Evolutionary conservation across 2,113 vertebrate genomes (phyloP), one percentile per base, ranked within the genome.

Genomic region (Heptranchias perlo): DNA sequence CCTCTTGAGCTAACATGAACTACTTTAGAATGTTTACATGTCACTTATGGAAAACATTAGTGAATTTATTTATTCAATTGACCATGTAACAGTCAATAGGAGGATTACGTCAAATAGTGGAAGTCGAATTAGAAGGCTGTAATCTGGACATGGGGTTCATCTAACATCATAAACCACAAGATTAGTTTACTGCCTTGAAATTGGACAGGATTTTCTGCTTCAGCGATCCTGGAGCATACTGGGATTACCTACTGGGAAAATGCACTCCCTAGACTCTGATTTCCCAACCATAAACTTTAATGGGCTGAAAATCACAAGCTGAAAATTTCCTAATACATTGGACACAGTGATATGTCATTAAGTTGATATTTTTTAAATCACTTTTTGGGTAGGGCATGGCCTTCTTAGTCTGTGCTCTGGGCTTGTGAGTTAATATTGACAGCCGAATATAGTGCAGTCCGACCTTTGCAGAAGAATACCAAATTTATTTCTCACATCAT

Each of bases 11-110:
- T 67, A 23, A 94, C 62, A 67, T 28, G 62, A 67, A 67, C 64
- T 47, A 94, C 62, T 67, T 94, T 91, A 91, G 31, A 91, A 61
- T 58, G 87, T 91, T 94, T 94, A 67, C 39, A 67, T 94, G 93
- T 67, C 93, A 94, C 39, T 94, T 67, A 58, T 44, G 39, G 62
- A 16, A 94, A 94, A 44, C 39, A 35, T 94, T 21, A 64, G 8
- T 67, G 39, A 94, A 94, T 25, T 67, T 69, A 94, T 65, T 94
- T 67, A 49, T 39, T 67, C 62, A 47, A 47, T 49, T 67, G 93
- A 69, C n/a, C 93, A 67, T 49, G 62, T 65, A 94, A 94, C 93
- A 67, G 39, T 49, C 18, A 65, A 65, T n/a, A 94, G 39, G 49
- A 25, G 0, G 2, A 93, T 67, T 94, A 67, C 62, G 11, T 44